Evolutionary conservation across 2,113 vertebrate species (phyloP), one percentile per base, ranked within the genome.

Genomic region (Podarcis cretensis): DNA sequence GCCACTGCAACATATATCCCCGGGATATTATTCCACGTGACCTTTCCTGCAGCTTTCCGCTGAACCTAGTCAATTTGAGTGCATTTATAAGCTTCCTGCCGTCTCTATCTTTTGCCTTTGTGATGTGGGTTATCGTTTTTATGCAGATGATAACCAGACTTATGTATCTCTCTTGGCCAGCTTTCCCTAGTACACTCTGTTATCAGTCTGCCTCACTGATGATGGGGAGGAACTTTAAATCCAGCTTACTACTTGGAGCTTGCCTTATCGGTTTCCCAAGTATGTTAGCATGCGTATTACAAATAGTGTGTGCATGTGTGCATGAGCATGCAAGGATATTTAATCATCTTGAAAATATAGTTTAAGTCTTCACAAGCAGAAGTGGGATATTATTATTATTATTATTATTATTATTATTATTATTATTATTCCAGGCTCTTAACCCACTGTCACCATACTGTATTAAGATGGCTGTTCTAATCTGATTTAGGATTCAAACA

Each of bases 201-300:
- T 76, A 88, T 88, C 40, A 37, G 87, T 16, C 59, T 66, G 40
- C 12, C 59, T 88, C 80, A 88, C 27, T 68, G 80, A 88, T 83
- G 81, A 88, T 48, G 74, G 37, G 76, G 63, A 79, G 85, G 7
- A 59, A 3, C 16, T 40, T 48, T 27, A 37, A 87, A 87, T 69
- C 78, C 71, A 76, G 25, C 66, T 59, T 13, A 59, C 35, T 87
- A 73, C 48, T 23, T 30, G 37, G 21, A 30, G 32, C 5, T 71
- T 25, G 16, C 12, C 83, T 75, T 85, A 85, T 85, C 48, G 2
- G 35, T 87, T 59, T 71, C 32, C 27, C 40, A 57, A 32, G 5
- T 59, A 69, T 21, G 40, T 37, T 79, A 54, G 6, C 1, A n/a
- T 81, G 4, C 25, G 86, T 25, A 77, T 43, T 92, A 89, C 6